Conservation (phyloP, 1,140 invertebrate genomes). For the Diabrotica virgifera region DNA sequence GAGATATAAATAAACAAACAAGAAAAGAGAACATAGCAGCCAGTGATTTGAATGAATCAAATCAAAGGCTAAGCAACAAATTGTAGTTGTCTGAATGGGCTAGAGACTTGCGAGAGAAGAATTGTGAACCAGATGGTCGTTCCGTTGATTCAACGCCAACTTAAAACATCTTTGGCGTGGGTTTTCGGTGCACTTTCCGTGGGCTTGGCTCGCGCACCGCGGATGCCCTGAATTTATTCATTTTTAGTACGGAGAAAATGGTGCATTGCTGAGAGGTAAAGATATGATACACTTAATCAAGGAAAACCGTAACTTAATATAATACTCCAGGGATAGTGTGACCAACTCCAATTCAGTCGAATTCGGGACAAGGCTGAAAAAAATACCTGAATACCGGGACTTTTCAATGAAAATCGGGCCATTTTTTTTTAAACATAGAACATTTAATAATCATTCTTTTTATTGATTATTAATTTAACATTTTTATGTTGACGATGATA, state of each 20-base stretch:
- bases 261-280: too few relatives aligned
- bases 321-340: too few relatives aligned
- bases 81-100: constrained; percentile 19
- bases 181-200: constrained; percentile 28
- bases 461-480: too few relatives aligned
- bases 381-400: too few relatives aligned
- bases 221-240: constrained; percentile 14
- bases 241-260: neutral
- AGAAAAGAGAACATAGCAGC: neutral
- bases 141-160: constrained; percentile 23
- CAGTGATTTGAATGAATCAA: constrained; percentile 15
- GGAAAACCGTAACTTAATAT: too few relatives aligned
- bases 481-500: too few relatives aligned
- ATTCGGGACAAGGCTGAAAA: too few relatives aligned
- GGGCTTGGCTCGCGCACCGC: constrained; percentile 30
- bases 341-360: too few relatives aligned
- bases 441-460: too few relatives aligned
- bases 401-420: too few relatives aligned
- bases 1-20: constrained; percentile 3
- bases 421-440: too few relatives aligned
- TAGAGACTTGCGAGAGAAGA: neutral
- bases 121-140: constrained; percentile 17
- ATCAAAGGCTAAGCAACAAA: constrained; percentile 14
- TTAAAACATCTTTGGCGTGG: constrained; percentile 23
- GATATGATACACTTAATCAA: too few relatives aligned